A percentile compares a stretch with the other conserved stretches of the same genome.
Evolutionary conservation across 1,140 invertebrate species (phyloP).

Genomic region (Pseudomyrmex sp.): DNA sequence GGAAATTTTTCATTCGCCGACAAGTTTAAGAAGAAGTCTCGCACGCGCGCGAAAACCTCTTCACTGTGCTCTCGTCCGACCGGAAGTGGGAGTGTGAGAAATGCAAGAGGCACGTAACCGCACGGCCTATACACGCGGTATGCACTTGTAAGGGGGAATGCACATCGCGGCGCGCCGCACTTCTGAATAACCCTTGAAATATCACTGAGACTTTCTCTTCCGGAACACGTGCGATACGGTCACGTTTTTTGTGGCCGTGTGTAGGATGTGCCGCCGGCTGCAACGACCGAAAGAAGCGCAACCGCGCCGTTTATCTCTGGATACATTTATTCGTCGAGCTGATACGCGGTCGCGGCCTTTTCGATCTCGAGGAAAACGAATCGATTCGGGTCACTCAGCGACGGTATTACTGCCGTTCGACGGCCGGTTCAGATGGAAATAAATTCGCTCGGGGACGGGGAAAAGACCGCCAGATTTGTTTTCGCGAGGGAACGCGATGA

Average conservation of each 20-base stretch:
- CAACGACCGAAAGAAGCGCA: neutral
- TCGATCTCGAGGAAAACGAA: conserved; percentile 5
- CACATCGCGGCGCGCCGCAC: conserved; percentile 48
- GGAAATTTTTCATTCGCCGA: conserved; percentile 32
- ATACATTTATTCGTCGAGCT: conserved; percentile 11
- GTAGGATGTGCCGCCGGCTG: neutral
- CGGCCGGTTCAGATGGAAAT: conserved; percentile 29
- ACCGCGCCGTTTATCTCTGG: conserved; percentile 29
- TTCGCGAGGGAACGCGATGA: neutral
- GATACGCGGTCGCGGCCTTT: neutral
- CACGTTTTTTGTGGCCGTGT: conserved; percentile 46
- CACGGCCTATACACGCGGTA: conserved; percentile 35
- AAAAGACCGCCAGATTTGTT: conserved; percentile 10
- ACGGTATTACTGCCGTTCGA: neutral
- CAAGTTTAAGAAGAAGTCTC: neutral
- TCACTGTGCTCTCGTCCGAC: conserved; percentile 2
- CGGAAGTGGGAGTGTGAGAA: conserved; percentile 37
- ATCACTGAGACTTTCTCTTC: conserved; percentile 63
- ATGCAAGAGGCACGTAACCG: conserved; percentile 4
- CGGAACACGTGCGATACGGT: conserved; percentile 39
- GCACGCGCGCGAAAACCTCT: conserved; percentile 18
- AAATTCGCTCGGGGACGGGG: neutral
- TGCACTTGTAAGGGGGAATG: conserved; percentile 42
- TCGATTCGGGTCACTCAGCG: conserved; percentile 42
- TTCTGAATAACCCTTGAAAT: conserved; percentile 71